Conservation (phyloP, 2,797 vertebrate genomes). For the Natrix natrix region DNA sequence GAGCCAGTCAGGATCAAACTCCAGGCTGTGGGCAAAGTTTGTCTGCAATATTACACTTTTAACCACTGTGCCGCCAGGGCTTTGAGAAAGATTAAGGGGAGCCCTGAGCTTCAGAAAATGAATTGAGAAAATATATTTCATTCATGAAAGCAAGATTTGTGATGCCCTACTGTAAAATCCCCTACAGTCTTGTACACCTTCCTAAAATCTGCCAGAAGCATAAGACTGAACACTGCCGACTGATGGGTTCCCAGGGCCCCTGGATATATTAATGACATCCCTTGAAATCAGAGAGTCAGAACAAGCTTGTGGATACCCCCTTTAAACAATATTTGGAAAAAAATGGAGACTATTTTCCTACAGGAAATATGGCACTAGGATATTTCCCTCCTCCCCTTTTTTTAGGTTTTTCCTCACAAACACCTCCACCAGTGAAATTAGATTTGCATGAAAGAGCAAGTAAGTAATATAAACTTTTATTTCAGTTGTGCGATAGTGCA, state of each 20-base stretch:
- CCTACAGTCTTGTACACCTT: background rate
- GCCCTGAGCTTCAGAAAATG: background rate
- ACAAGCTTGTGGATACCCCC: background rate
- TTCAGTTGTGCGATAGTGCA: background rate
- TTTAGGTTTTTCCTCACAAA: background rate
- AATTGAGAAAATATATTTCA: background rate
- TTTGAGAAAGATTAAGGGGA: background rate
- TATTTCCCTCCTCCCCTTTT: background rate
- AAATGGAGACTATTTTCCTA: background rate
- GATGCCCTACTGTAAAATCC: background rate
- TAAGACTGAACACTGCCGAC: background rate
- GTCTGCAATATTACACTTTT: background rate
- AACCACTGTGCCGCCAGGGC: background rate
- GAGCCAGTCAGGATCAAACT: background rate
- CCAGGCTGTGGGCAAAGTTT: background rate
- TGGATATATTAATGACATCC: background rate
- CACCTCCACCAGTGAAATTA: background rate
- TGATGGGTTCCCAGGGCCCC: background rate
- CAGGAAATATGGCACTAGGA: background rate
- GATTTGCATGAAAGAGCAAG: background rate
- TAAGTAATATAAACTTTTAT: background rate
- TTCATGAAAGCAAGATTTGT: background rate
- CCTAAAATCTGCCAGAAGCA: background rate
- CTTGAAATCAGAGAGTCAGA: background rate
- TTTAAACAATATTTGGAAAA: background rate